These are phyloP conservation scores for Pipistrellus nathusii DNA, from an alignment of 2,797 vertebrate species.

Conservation along the genomic window DNA sequence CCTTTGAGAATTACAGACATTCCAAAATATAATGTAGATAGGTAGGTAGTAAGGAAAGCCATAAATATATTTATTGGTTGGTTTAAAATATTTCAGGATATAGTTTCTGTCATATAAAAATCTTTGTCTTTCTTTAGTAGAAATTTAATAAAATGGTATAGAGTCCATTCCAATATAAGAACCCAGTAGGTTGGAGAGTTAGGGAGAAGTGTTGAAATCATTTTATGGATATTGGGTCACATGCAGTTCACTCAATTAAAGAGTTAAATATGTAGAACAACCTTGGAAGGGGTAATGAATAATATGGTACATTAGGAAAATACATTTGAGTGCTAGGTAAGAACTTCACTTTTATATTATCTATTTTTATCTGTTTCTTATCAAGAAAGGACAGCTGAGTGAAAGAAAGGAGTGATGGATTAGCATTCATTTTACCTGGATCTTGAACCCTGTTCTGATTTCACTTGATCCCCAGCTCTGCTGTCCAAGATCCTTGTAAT, in stretches of 20 bases:
- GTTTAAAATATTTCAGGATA: neutral
- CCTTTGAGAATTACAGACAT: neutral
- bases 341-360: neutral
- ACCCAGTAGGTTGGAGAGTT: neutral
- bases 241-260: neutral
- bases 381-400: neutral
- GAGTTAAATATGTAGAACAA: neutral
- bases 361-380: slow-evolving; percentile 29
- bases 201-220: neutral
- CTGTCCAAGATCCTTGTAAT: neutral
- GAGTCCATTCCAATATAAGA: neutral
- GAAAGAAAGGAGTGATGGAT: neutral
- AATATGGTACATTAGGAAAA: neutral
- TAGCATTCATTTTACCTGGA: no score
- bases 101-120: slow-evolving; percentile 16
- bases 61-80: slow-evolving; percentile 14
- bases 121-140: slow-evolving; percentile 32
- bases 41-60: neutral
- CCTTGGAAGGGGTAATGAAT: neutral
- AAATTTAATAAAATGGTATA: neutral
- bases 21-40: neutral
- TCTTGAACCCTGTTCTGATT: neutral
- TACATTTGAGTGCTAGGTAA: neutral
- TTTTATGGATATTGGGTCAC: neutral
- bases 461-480: neutral